These are phyloP conservation scores for Myotis vivesi DNA, from an alignment of 2,797 vertebrate species.

Conservation along the genomic window DNA sequence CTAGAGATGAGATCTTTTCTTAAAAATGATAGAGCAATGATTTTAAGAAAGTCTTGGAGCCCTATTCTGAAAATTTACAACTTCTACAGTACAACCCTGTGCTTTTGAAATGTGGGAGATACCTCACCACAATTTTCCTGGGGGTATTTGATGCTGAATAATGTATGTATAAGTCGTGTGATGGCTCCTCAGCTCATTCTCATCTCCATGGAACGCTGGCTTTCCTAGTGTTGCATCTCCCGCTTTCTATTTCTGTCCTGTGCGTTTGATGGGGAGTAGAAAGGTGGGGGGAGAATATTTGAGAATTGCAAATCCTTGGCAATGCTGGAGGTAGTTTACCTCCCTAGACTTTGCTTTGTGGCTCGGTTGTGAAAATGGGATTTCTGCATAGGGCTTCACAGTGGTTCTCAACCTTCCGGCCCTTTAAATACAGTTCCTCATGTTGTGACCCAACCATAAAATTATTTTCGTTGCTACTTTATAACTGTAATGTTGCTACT, in stretches of 20 bases:
- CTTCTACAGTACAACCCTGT: background rate
- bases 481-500: too few relatives aligned
- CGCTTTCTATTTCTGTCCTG: constrained; percentile 1
- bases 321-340: constrained; percentile 2
- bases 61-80: constrained; percentile 42
- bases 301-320: background rate
- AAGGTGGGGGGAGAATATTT: background rate
- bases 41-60: constrained; percentile 35
- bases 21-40: constrained; percentile 15
- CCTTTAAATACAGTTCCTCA: too few relatives aligned
- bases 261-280: background rate
- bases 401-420: too few relatives aligned
- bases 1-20: background rate
- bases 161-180: constrained; percentile 23
- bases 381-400: background rate
- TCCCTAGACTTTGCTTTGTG: background rate
- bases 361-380: background rate
- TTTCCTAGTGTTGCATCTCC: background rate
- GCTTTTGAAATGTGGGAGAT: constrained; percentile 38
- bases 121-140: background rate
- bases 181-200: background rate
- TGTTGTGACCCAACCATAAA: too few relatives aligned
- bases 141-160: constrained; percentile 32
- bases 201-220: background rate
- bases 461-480: too few relatives aligned